Base-by-base conservation (phyloP, 2,888 invertebrate species). In the Girardia tigrina region DNA sequence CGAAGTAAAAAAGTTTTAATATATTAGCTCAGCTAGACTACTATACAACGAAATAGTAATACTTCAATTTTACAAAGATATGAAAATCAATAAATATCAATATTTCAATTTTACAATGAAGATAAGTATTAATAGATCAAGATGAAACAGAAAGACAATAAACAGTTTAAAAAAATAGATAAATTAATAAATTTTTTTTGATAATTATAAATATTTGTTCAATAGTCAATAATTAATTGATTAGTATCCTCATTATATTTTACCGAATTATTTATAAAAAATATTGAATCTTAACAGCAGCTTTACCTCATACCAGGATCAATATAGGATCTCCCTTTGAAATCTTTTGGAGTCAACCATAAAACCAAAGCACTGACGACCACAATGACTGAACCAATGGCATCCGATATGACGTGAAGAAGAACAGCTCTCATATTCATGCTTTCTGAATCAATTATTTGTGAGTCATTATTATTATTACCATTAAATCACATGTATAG, bases 401-500 rank as follows among this genome's bases (percentile, higher is more conserved):
- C 77, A 76, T 79, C 79, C 2, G 78, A 79, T 23, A 79, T 28
- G 12, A 79, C 78, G 73, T 79, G 79, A 14, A 79, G 70, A 56
- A 79, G 77, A 26, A 78, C 78, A 26, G 77, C 79, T 36, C 72
- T 71, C 73, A 79, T 79, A 72, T 79, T 79, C 71, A 79, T 42
- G 23, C n/a, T 70, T 70, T 70, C 70, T 36, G n/a, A n/a, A n/a
- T n/a, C n/a, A n/a, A n/a, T n/a, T n/a, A n/a, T n/a, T n/a, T n/a
- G n/a, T n/a, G n/a, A n/a, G n/a, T n/a, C n/a, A n/a, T n/a, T n/a
- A n/a, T n/a, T n/a, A n/a, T n/a, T n/a, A n/a, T n/a, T n/a, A n/a
- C n/a, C n/a, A n/a, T n/a, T n/a, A n/a, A n/a, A n/a, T n/a, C n/a
- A n/a, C n/a, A n/a, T n/a, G n/a, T n/a, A n/a, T n/a, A n/a, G n/a